Conservation (phyloP, 1,140 invertebrate species). For the Heliconius himera region DNA sequence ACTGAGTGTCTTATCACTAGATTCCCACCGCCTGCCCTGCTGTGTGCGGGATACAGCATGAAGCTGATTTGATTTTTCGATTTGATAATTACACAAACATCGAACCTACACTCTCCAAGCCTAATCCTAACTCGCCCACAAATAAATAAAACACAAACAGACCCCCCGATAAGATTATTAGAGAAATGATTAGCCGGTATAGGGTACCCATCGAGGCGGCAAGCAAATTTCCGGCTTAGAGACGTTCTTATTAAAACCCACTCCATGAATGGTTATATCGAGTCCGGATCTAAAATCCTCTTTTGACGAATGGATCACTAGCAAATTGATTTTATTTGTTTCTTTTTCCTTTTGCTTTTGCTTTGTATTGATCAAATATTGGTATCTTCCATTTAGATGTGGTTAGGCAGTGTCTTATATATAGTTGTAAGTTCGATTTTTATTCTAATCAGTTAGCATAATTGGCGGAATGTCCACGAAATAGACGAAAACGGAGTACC, state of each 20-base stretch:
- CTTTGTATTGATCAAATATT: not conserved
- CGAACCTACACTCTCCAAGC: not conserved
- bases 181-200: not conserved
- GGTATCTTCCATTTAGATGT: not conserved
- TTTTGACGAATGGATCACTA: conserved; percentile 43
- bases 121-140: not conserved
- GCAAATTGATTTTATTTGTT: conserved; percentile 16
- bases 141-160: not conserved
- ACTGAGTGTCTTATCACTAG: too few species aligned
- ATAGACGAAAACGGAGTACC: too few species aligned
- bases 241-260: conserved; percentile 53
- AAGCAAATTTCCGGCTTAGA: conserved; percentile 56
- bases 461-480: too few species aligned
- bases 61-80: too few species aligned
- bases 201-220: conserved; percentile 17
- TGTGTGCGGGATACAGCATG: too few species aligned
- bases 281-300: conserved; percentile 50
- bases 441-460: too few species aligned
- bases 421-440: too few species aligned
- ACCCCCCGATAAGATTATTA: not conserved
- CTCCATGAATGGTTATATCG: conserved; percentile 41
- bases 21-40: too few species aligned
- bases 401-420: too few species aligned
- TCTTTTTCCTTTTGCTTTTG: not conserved
- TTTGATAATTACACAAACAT: not conserved